phyloP scores from a whole-genome alignment of 2,113 vertebrate species.

The Hippolais icterina region DNA sequence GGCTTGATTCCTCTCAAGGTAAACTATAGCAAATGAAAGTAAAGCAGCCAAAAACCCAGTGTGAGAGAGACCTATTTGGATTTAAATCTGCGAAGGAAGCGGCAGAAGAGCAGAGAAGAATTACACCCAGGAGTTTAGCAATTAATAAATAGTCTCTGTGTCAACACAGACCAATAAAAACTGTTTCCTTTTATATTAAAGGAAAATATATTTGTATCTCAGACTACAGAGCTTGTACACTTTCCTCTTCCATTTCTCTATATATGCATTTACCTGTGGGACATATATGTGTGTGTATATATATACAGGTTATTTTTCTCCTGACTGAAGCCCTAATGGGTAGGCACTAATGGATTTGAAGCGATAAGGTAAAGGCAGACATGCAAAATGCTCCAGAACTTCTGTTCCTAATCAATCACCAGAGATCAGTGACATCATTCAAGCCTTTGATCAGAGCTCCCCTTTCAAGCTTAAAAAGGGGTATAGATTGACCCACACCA shows the following conservation, averaged over 20 bases:
- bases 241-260: background rate
- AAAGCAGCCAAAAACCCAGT: background rate
- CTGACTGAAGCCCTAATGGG: constrained; percentile 6
- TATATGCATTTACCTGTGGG: background rate
- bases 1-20: background rate
- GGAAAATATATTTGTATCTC: background rate
- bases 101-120: background rate
- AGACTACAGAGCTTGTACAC: background rate
- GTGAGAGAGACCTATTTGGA: background rate
- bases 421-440: constrained; percentile 88
- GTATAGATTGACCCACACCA: constrained; percentile 68
- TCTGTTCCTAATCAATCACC: constrained; percentile 94
- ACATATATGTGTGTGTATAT: no score
- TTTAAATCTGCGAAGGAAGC: background rate
- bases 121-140: background rate
- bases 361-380: constrained; percentile 64
- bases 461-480: constrained; percentile 80
- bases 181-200: background rate
- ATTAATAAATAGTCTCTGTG: background rate
- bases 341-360: constrained; percentile 69
- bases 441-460: constrained; percentile 91
- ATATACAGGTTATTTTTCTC: background rate
- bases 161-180: background rate
- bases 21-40: background rate
- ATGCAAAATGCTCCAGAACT: constrained; percentile 78